These are phyloP conservation scores for Nephrotoma flavescens DNA, from an alignment of 2,888 invertebrate genomes.

Conservation along the genomic window DNA sequence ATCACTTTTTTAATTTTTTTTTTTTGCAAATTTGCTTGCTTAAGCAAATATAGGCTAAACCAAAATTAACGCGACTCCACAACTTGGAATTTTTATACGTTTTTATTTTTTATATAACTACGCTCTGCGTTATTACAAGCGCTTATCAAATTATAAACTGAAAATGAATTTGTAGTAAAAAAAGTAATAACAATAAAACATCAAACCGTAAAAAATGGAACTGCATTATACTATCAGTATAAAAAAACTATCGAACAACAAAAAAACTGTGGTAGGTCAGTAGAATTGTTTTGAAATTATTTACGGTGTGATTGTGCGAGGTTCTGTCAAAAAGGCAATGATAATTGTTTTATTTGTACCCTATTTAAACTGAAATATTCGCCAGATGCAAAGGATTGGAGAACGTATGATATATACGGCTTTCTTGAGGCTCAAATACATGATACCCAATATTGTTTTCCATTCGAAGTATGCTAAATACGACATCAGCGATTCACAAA, in stretches of 20 bases:
- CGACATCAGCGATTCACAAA: too few relatives aligned
- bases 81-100: not conserved
- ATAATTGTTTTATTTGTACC: too few relatives aligned
- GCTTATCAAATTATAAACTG: not conserved
- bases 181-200: not conserved
- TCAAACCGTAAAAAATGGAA: not conserved
- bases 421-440: too few relatives aligned
- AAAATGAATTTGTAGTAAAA: not conserved
- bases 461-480: too few relatives aligned
- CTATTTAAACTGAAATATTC: too few relatives aligned
- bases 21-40: not conserved
- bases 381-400: too few relatives aligned
- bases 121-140: not conserved
- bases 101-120: not conserved
- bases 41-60: not conserved
- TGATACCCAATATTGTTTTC: too few relatives aligned
- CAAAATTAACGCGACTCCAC: not conserved
- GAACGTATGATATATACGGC: too few relatives aligned
- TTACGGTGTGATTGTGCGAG: too few relatives aligned
- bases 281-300: not conserved
- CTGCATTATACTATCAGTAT: not conserved
- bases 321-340: too few relatives aligned
- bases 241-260: not conserved
- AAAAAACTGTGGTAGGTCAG: not conserved
- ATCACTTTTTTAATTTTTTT: not conserved